A percentile compares a stretch with the other conserved stretches of the same genome.
phyloP scores from a whole-genome alignment of 2,888 invertebrate genomes.

The Alcis repandata region DNA sequence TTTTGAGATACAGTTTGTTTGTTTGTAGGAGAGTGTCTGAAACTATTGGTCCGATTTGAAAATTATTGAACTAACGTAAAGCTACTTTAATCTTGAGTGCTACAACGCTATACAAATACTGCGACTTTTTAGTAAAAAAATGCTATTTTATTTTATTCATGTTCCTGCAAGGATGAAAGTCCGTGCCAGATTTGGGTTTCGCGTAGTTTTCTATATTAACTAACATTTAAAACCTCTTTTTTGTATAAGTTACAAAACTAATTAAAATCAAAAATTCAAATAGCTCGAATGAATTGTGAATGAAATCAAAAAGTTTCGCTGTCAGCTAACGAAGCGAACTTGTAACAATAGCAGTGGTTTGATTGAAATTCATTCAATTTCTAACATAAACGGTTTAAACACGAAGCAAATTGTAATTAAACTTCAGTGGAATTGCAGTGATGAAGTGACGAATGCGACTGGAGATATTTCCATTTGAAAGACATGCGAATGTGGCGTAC shows the following conservation, averaged over 20 bases:
- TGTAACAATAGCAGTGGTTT: slow-evolving; percentile 45
- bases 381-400: slow-evolving; percentile 32
- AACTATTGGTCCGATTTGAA: too few species aligned
- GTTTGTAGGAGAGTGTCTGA: too few species aligned
- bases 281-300: slow-evolving; percentile 59
- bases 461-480: neutral
- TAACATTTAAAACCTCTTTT: neutral
- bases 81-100: too few species aligned
- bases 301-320: slow-evolving; percentile 59
- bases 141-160: too few species aligned
- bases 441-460: slow-evolving; percentile 4
- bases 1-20: too few species aligned
- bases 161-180: too few species aligned
- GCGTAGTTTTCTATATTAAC: too few species aligned
- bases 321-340: slow-evolving; percentile 48
- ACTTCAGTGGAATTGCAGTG: slow-evolving; percentile 19
- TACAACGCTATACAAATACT: too few species aligned
- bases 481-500: neutral
- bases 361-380: slow-evolving; percentile 43
- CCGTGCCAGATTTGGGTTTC: too few species aligned
- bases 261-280: slow-evolving; percentile 61
- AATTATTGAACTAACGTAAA: too few species aligned
- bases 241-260: slow-evolving; percentile 14
- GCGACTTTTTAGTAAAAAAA: too few species aligned
- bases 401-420: slow-evolving; percentile 30